Conservation (phyloP, 2,888 invertebrate species). For the Acrobasis suavella region DNA sequence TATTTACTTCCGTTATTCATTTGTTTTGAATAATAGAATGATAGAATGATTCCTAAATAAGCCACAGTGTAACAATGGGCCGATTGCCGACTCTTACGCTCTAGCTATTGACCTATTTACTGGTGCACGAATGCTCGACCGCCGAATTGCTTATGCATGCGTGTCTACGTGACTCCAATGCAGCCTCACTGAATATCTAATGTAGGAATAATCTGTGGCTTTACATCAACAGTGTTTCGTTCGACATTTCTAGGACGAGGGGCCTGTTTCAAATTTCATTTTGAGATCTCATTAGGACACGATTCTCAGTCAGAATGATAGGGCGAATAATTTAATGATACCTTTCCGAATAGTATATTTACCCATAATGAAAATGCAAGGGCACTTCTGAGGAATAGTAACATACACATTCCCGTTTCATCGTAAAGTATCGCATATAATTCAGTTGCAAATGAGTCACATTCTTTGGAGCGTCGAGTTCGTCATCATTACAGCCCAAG, state of each 20-base stretch:
- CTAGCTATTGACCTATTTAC: constrained; percentile 71
- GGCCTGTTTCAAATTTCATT: background rate
- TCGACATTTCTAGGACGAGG: constrained; percentile 26
- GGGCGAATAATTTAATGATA: background rate
- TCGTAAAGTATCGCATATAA: background rate
- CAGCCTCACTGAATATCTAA: constrained; percentile 64
- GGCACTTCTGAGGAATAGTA: no score
- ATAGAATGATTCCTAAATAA: constrained; percentile 11
- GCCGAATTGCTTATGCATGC: constrained; percentile 75
- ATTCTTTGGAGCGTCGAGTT: constrained; percentile 21
- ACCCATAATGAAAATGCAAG: no score
- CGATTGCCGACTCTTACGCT: constrained; percentile 14
- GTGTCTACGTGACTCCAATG: constrained; percentile 64
- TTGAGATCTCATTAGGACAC: background rate
- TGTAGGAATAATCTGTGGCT: constrained; percentile 46
- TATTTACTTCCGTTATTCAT: constrained; percentile 16
- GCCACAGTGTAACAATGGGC: constrained; percentile 11
- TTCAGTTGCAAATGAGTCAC: constrained; percentile 16
- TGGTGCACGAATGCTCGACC: constrained; percentile 63
- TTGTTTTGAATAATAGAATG: constrained; percentile 12
- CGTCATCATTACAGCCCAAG: constrained; percentile 39
- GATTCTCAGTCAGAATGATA: background rate
- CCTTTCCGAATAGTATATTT: background rate
- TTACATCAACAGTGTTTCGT: constrained; percentile 41
- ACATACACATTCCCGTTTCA: no score